Conservation (phyloP, 2,888 invertebrate species). For the Tiliacea aurago region DNA sequence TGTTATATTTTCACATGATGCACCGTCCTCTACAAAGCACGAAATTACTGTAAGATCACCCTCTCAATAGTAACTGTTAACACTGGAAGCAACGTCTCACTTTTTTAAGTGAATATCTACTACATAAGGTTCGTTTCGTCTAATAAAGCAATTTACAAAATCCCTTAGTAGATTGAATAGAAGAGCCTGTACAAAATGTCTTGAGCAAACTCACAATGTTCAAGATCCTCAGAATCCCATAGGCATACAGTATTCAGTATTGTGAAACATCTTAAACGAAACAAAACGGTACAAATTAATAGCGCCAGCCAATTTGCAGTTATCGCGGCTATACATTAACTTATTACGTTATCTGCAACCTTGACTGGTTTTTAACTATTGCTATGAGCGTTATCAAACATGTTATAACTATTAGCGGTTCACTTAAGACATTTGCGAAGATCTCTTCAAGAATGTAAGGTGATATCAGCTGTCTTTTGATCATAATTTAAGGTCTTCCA, state of each 20-base stretch:
- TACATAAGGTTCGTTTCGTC: neutral
- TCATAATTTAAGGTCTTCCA: constrained; percentile 22
- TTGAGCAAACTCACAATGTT: neutral
- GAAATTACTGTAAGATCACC: neutral
- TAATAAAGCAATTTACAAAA: neutral
- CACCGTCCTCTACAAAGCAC: neutral
- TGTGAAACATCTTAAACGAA: constrained; percentile 49
- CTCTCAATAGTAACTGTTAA: neutral
- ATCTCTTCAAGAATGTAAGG: constrained; percentile 22
- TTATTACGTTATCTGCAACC: constrained; percentile 72
- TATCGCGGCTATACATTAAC: constrained; percentile 64
- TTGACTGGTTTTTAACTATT: constrained; percentile 69
- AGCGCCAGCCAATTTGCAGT: constrained; percentile 62
- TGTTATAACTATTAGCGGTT: constrained; percentile 54
- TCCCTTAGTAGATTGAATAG: neutral
- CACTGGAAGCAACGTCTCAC: neutral
- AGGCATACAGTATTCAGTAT: constrained; percentile 43
- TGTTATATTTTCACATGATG: neutral
- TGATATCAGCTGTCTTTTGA: constrained; percentile 12
- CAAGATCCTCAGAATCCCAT: constrained; percentile 3
- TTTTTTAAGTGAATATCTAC: neutral
- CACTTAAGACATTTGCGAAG: constrained; percentile 54
- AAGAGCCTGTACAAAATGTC: neutral
- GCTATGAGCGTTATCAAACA: constrained; percentile 63
- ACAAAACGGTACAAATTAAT: constrained; percentile 65